These are phyloP conservation scores for Calvadosia cruxmelitensis DNA, from an alignment of 30 jellyfish, hydroid and myxozoan species.

Conservation along the genomic window DNA sequence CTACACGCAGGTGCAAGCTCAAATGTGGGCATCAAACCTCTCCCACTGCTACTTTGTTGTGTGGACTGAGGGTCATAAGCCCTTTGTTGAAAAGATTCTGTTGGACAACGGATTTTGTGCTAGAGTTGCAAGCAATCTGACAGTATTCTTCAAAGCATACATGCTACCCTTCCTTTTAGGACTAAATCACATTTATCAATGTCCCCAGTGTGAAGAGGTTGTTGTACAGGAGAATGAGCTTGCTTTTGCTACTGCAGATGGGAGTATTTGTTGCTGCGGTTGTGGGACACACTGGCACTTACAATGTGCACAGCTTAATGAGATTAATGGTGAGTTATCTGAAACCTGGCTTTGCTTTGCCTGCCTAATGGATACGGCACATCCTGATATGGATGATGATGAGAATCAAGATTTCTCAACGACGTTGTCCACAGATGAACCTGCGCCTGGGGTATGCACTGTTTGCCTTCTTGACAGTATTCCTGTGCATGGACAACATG, in stretches of 20 bases:
- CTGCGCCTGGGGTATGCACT: neutral
- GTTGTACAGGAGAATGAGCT: constrained; percentile 5
- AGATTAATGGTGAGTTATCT: neutral
- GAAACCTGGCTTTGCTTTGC: neutral
- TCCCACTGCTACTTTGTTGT: constrained; percentile 17
- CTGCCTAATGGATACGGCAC: neutral
- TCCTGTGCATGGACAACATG: neutral
- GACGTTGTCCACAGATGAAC: neutral
- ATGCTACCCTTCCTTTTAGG: neutral
- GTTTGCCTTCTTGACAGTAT: neutral
- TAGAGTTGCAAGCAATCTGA: constrained; percentile 3
- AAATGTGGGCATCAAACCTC: constrained; percentile 1
- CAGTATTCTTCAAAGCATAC: constrained; percentile 14
- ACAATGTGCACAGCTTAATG: neutral
- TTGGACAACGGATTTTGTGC: constrained; percentile 3
- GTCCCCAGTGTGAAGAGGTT: constrained; percentile 16
- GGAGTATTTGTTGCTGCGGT: neutral
- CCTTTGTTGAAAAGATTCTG: neutral
- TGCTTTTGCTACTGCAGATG: neutral
- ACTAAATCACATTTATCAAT: neutral
- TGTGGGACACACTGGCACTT: neutral
- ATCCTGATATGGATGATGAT: neutral
- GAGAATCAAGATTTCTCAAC: neutral
- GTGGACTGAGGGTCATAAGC: constrained; percentile 19
- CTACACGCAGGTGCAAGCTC: constrained; percentile 20